A percentile compares a stretch with the other conserved stretches of the same genome.
Evolutionary conservation across 1,140 invertebrate genomes (phyloP).

Genomic region (Halyomorpha halys): DNA sequence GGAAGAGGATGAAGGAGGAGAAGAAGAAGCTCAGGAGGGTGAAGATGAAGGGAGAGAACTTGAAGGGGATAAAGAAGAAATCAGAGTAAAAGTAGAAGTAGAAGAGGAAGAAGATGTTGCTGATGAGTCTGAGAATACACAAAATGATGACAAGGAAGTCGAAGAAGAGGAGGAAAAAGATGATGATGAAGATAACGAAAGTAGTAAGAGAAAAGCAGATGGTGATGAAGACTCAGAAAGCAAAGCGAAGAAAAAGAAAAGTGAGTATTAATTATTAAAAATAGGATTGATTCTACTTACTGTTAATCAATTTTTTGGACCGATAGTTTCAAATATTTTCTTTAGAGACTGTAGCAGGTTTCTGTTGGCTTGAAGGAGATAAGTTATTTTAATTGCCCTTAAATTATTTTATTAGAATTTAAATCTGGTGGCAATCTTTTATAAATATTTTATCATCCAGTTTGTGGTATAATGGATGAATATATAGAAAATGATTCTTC

Average conservation of each 20-base stretch:
- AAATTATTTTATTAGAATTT: too few relatives aligned
- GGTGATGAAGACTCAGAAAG: constrained; percentile 33
- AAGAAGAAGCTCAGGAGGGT: not conserved
- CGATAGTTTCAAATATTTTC: too few relatives aligned
- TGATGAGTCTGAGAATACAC: constrained; percentile 11
- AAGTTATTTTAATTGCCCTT: too few relatives aligned
- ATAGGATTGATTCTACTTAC: too few relatives aligned
- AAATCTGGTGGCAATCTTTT: too few relatives aligned
- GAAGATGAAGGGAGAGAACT: not conserved
- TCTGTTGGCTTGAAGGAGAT: too few relatives aligned
- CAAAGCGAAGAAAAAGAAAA: constrained; percentile 28
- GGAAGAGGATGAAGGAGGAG: not conserved
- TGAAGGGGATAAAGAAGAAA: constrained; percentile 14
- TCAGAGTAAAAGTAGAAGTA: constrained; percentile 12
- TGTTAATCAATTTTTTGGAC: too few relatives aligned
- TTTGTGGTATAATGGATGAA: too few relatives aligned
- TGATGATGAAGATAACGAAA: constrained; percentile 24
- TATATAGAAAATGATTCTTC: too few relatives aligned
- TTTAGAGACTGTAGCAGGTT: too few relatives aligned
- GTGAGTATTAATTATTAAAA: constrained; percentile 15
- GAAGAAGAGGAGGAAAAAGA: constrained; percentile 32
- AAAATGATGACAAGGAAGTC: constrained; percentile 29
- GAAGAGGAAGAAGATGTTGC: constrained; percentile 23
- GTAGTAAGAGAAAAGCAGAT: constrained; percentile 16
- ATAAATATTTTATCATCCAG: too few relatives aligned